phyloP scores from a whole-genome alignment of 2,888 invertebrate genomes.

The Ornithoptera priamus region DNA sequence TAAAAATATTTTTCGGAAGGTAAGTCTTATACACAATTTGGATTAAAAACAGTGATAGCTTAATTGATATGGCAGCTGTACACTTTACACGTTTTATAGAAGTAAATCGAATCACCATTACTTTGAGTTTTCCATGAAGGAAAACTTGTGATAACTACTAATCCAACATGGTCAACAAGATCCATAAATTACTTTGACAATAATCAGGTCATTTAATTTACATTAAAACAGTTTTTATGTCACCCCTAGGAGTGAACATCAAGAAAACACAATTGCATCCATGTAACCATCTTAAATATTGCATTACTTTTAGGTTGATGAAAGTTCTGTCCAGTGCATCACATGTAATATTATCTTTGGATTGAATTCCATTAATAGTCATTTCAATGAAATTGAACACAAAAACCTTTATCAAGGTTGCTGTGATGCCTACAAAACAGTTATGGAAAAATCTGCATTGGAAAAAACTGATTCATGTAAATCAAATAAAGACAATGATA shows the following conservation, averaged over 20 bases:
- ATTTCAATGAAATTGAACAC: conserved; percentile 39
- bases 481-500: neutral
- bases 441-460: neutral
- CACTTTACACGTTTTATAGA: too few species aligned
- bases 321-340: conserved; percentile 49
- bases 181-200: too few species aligned
- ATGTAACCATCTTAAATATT: neutral
- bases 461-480: neutral
- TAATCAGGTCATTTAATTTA: too few species aligned
- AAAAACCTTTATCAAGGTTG: conserved; percentile 34
- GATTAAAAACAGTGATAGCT: too few species aligned
- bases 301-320: conserved; percentile 46
- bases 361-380: conserved; percentile 33
- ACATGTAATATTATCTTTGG: conserved; percentile 46
- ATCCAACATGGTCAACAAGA: too few species aligned
- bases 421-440: conserved; percentile 12
- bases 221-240: too few species aligned
- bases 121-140: too few species aligned
- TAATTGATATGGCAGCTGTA: too few species aligned
- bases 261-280: too few species aligned
- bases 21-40: neutral
- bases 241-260: too few species aligned
- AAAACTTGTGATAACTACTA: too few species aligned
- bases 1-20: conserved; percentile 45
- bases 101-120: too few species aligned